A percentile compares a stretch with the other conserved stretches of the same genome.
These are phyloP conservation scores for Ataeniobius toweri DNA, from an alignment of 2,797 vertebrate genomes.

Conservation along the genomic window DNA sequence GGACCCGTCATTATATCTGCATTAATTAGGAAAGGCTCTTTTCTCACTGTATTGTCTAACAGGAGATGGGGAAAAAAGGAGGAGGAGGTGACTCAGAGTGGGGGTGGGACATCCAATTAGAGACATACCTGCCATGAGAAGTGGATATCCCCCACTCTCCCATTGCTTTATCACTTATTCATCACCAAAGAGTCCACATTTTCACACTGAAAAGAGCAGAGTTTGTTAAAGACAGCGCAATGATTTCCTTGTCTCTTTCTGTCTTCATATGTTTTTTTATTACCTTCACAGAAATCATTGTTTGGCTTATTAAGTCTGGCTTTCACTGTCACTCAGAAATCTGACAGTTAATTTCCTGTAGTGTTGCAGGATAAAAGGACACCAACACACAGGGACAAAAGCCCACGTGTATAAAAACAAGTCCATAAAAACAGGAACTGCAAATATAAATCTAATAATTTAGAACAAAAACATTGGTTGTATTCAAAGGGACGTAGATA, in stretches of 20 bases:
- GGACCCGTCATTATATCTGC: conserved; percentile 78
- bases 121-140: conserved; percentile 70
- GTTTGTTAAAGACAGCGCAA: conserved; percentile 25
- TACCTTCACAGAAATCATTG: conserved; percentile 19
- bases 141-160: conserved; percentile 39
- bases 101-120: conserved; percentile 66
- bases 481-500: not conserved
- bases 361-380: not conserved
- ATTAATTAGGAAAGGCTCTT: conserved; percentile 71
- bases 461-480: not conserved
- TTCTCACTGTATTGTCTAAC: conserved; percentile 54
- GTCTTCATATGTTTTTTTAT: not conserved
- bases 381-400: not conserved
- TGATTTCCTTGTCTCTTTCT: conserved; percentile 13
- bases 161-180: conserved; percentile 51
- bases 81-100: conserved; percentile 7
- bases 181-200: conserved; percentile 28
- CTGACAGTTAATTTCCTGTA: conserved; percentile 67
- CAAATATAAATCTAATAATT: conserved; percentile 22
- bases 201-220: conserved; percentile 17
- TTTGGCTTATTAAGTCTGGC: conserved; percentile 41
- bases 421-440: conserved; percentile 3
- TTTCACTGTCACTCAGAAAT: conserved; percentile 52
- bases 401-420: not conserved
- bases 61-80: conserved; percentile 29